Percentiles rank a stretch among this genome's conserved stretches.
phyloP scores from a whole-genome alignment of 2,888 invertebrate species.

The Callimorpha dominula region DNA sequence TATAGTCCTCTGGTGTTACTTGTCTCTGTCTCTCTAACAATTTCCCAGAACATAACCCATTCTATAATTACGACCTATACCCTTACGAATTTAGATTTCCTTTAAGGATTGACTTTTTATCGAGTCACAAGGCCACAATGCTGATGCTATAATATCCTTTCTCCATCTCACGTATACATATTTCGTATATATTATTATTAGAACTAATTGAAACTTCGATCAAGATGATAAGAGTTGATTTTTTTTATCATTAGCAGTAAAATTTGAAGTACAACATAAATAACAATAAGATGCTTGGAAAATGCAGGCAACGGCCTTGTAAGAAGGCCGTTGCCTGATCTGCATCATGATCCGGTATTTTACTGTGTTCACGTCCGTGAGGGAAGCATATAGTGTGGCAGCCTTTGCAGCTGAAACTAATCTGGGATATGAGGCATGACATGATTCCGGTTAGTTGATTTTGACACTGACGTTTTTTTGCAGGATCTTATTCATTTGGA shows the following conservation, averaged over 20 bases:
- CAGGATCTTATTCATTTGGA: neutral
- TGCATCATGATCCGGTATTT: slow-evolving; percentile 7
- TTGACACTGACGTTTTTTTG: neutral
- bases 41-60: too few species aligned
- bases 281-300: too few species aligned
- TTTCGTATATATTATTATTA: neutral
- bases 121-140: too few species aligned
- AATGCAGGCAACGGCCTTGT: neutral
- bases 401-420: slow-evolving; percentile 30
- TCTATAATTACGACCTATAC: too few species aligned
- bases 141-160: too few species aligned
- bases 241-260: neutral
- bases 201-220: neutral
- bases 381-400: slow-evolving; percentile 13
- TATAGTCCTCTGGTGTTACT: too few species aligned
- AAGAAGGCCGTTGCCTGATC: neutral
- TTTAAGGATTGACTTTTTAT: too few species aligned
- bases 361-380: slow-evolving; percentile 32
- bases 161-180: too few species aligned
- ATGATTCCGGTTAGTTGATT: slow-evolving; percentile 13
- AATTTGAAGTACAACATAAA: neutral
- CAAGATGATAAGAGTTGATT: too few species aligned
- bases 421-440: slow-evolving; percentile 33
- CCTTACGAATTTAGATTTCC: too few species aligned
- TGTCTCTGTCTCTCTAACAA: too few species aligned